Evolutionary conservation across 2,888 invertebrate genomes (phyloP), one percentile per base, ranked within the genome.

Genomic region (Molanna angustata): DNA sequence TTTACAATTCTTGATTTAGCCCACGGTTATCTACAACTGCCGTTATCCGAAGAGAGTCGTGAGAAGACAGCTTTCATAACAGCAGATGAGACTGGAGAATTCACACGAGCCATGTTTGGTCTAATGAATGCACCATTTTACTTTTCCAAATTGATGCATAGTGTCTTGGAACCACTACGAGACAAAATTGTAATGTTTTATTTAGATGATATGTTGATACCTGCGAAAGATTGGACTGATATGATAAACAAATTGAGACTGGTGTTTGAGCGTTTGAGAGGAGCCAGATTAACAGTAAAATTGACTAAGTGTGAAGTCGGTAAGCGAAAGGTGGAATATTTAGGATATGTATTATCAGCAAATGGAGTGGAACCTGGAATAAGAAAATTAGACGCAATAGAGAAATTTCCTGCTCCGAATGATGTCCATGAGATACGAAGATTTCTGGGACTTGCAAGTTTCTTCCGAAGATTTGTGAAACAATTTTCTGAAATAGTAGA

Each of bases 201-300:
- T n/a, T 13, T 35, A 14, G 35, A 35, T n/a, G 35, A 35, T 14
- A 35, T 35, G 4, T 35, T 35, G 14, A 35, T 35, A 35, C 35
- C 35, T 13, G 35, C 35, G 14, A 11, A 14, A 35, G 13, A 35
- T 14, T 11, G 9, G 9, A n/a, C 9, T 14, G 35, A 35, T 4
- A 35, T 35, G 35, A 13, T 11, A 11, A 13, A 35, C 13, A 35
- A 14, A 14, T 13, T 35, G 14, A 11, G 35, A 11, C 35, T 13
- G 14, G 35, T 35, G 13, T 13, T 35, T 4, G 13, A 11, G 14
- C 13, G 13, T 14, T 14, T 35, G 35, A 11, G 35, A 35, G 35
- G 4, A 4, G 35, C 35, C 6, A 35, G 14, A 11, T 14, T 35
- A 4, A 35, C 35, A 4, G 4, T 35, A n/a, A 35, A 35, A 13